phyloP scores from a whole-genome alignment of 53 echinoderm and acorn worm genomes.

The Astropecten irregularis region DNA sequence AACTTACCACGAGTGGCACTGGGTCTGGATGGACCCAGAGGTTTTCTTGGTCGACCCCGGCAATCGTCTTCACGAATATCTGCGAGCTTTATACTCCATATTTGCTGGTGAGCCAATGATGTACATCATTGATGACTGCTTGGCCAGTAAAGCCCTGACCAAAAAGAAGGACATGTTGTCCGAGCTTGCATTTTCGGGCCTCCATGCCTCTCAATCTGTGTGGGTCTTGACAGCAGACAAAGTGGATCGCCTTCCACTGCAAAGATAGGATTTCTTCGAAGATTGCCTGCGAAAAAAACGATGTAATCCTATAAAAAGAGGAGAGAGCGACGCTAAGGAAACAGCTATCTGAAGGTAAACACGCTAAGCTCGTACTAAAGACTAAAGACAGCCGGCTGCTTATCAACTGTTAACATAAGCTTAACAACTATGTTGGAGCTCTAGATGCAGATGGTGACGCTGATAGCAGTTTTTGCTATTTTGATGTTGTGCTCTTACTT shows the following conservation, averaged over 20 bases:
- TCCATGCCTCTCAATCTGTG: no score
- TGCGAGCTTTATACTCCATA: conserved; percentile 22
- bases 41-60: conserved; percentile 17
- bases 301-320: conserved; percentile 3
- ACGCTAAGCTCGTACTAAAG: conserved; percentile 37
- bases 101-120: conserved; percentile 12
- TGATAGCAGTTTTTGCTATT: no score
- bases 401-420: conserved; percentile 1
- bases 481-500: no score
- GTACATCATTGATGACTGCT: conserved; percentile 33
- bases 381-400: conserved; percentile 28
- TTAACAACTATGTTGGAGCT: no score
- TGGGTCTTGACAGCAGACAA: no score
- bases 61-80: conserved; percentile 15
- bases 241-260: conserved; percentile 36
- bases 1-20: no score
- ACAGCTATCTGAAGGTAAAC: conserved; percentile 2
- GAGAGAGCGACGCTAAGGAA: neutral
- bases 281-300: conserved; percentile 29
- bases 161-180: no score
- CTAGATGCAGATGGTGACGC: no score
- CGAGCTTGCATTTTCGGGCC: no score
- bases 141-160: no score
- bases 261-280: no score
- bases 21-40: conserved; percentile 24